Conservation (phyloP, 2,888 invertebrate species). For the Ischnura elegans region DNA sequence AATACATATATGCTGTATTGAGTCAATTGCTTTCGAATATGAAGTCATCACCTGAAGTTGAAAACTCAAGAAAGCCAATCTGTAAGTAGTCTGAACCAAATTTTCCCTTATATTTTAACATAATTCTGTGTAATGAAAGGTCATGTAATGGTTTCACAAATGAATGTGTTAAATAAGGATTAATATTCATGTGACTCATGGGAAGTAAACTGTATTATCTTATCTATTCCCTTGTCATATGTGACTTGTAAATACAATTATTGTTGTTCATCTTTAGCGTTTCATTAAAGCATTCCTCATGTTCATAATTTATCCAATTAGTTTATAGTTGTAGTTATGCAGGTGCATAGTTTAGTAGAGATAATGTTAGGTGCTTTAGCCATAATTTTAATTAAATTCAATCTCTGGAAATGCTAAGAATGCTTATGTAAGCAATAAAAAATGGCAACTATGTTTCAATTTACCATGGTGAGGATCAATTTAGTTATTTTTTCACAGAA, state of each 20-base stretch:
- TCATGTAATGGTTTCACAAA: conserved; percentile 51
- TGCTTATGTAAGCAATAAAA: background rate
- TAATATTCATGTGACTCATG: conserved; percentile 45
- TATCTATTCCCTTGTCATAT: conserved; percentile 63
- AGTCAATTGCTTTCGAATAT: conserved; percentile 62
- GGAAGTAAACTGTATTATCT: conserved; percentile 63
- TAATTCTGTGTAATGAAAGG: conserved; percentile 60
- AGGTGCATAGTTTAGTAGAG: background rate
- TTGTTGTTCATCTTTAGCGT: conserved; percentile 58
- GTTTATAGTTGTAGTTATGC: background rate
- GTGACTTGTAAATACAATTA: conserved; percentile 65
- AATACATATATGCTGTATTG: conserved; percentile 50
- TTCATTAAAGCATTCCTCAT: conserved; percentile 13
- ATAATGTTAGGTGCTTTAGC: background rate
- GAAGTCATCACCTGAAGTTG: conserved; percentile 42
- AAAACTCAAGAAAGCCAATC: conserved; percentile 46
- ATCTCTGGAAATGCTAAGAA: background rate
- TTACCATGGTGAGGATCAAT: no score
- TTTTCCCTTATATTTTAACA: conserved; percentile 62
- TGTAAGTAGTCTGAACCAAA: conserved; percentile 45
- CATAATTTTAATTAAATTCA: background rate
- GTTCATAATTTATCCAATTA: background rate
- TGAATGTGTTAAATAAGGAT: conserved; percentile 53
- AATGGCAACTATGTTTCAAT: background rate
- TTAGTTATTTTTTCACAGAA: background rate